Percentiles rank a stretch among this genome's conserved stretches.
phyloP scores from a whole-genome alignment of 1,140 invertebrate genomes.

The Lepidurus arcticus region DNA sequence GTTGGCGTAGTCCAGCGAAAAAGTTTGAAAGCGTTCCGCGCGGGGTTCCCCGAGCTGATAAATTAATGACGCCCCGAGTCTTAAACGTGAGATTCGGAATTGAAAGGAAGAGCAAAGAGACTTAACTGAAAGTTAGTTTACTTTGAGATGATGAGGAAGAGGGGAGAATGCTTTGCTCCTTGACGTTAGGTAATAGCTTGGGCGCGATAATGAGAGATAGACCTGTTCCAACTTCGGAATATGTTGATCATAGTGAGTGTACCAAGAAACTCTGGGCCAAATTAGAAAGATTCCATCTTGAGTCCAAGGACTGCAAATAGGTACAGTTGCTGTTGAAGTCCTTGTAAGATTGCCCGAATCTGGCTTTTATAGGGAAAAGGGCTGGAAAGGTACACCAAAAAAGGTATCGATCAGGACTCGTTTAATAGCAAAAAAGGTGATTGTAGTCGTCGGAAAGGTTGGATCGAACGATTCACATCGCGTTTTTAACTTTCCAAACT shows the following conservation, averaged over 20 bases:
- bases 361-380: no score
- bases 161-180: neutral
- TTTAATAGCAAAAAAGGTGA: no score
- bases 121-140: neutral
- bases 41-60: neutral
- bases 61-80: neutral
- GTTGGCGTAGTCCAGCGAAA: neutral
- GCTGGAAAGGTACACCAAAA: no score
- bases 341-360: no score
- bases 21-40: neutral
- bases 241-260: neutral
- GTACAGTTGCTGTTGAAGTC: no score
- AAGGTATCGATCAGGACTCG: no score
- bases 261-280: neutral
- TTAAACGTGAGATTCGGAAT: neutral
- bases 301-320: no score
- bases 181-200: slow-evolving; percentile 1
- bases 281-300: no score
- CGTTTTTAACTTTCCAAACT: no score
- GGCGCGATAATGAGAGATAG: neutral
- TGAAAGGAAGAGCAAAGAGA: neutral
- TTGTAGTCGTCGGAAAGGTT: no score
- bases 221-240: neutral
- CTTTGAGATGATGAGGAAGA: neutral
- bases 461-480: no score